phyloP scores from a whole-genome alignment of 2,113 vertebrate species.

The Saimiri boliviensis region DNA sequence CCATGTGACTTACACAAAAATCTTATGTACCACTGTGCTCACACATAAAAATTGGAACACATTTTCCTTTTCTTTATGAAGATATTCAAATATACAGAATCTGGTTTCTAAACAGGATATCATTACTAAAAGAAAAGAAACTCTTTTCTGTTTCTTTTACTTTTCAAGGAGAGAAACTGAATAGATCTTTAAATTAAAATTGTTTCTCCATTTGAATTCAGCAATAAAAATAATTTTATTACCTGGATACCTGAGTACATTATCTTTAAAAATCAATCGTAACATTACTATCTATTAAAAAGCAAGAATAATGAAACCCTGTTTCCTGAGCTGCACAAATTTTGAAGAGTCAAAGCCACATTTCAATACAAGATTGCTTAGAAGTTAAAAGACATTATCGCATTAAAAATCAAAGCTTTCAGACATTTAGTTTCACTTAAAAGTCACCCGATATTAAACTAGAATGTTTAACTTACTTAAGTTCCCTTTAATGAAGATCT shows the following conservation, averaged over 20 bases:
- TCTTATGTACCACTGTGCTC: neutral
- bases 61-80: neutral
- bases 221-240: constrained; percentile 29
- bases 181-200: constrained; percentile 43
- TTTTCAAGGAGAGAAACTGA: neutral
- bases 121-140: constrained; percentile 12
- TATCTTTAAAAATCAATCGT: constrained; percentile 42
- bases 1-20: neutral
- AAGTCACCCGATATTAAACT: constrained; percentile 57
- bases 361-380: constrained; percentile 3
- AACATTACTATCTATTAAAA: constrained; percentile 30
- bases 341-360: constrained; percentile 46
- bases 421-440: constrained; percentile 51
- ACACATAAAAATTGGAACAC: neutral
- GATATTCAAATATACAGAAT: constrained; percentile 17
- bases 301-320: constrained; percentile 42
- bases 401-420: constrained; percentile 55
- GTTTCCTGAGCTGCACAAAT: constrained; percentile 30
- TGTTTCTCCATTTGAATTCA: constrained; percentile 26
- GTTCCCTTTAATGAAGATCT: constrained; percentile 55
- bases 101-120: constrained; percentile 28
- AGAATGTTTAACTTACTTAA: constrained; percentile 49
- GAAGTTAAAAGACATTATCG: constrained; percentile 53
- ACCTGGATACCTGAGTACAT: neutral
- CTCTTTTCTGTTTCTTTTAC: neutral